A percentile compares a stretch with the other conserved stretches of the same genome.
These are phyloP conservation scores for Anthoptus insignis DNA, from an alignment of 2,888 invertebrate genomes.

Conservation along the genomic window DNA sequence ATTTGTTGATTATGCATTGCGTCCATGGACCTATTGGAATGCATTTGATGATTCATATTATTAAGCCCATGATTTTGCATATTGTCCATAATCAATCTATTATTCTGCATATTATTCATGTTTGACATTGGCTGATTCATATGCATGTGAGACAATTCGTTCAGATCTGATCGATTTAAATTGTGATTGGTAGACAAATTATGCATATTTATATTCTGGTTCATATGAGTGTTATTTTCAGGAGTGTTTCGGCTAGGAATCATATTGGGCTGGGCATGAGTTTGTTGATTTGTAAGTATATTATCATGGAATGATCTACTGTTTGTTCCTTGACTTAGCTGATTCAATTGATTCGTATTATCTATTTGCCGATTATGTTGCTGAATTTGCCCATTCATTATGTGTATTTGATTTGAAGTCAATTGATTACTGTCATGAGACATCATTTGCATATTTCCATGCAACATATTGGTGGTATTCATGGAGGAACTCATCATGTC, in stretches of 20 bases:
- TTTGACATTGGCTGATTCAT: conserved; percentile 74
- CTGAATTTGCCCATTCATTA: conserved; percentile 83
- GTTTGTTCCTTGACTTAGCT: conserved; percentile 65
- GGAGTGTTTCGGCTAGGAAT: conserved; percentile 73
- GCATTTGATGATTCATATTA: conserved; percentile 75
- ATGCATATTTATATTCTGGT: conserved; percentile 78
- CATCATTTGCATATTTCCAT: conserved; percentile 77
- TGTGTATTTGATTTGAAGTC: conserved; percentile 78
- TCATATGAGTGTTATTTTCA: conserved; percentile 71
- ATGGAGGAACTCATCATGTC: conserved; percentile 66
- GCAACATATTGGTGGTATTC: conserved; percentile 69
- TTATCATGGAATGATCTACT: conserved; percentile 77
- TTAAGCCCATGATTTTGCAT: conserved; percentile 76
- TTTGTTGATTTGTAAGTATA: conserved; percentile 67
- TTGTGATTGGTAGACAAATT: conserved; percentile 69
- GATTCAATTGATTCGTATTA: conserved; percentile 71
- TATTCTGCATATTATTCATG: conserved; percentile 76
- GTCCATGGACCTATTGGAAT: conserved; percentile 76
- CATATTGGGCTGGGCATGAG: conserved; percentile 70
- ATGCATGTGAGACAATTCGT: conserved; percentile 79
- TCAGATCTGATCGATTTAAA: conserved; percentile 70
- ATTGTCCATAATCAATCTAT: conserved; percentile 80
- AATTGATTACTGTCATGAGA: conserved; percentile 72
- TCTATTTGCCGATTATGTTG: conserved; percentile 72
- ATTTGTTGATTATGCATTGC: conserved; percentile 76